Evolutionary conservation across 2,113 vertebrate genomes (phyloP), one percentile per base, ranked within the genome.

Genomic region (Pardalotus punctatus): DNA sequence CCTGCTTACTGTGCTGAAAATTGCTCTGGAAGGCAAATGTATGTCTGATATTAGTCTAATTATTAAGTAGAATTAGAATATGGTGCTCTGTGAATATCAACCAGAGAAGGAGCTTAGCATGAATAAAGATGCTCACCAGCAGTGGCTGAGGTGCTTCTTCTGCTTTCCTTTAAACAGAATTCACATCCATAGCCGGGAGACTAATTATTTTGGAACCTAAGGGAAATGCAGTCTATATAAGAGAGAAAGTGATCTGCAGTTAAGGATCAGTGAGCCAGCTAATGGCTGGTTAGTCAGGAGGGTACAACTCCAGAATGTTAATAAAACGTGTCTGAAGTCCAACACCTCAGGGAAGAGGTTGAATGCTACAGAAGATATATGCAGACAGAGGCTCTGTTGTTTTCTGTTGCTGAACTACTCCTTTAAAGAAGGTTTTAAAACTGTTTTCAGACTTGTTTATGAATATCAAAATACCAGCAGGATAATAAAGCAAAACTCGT

Each of bases 151-250:
- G 93, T 95, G 76, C 86, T 94, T 20, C 85, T 94, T 80, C 95
- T 90, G 53, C 94, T 65, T 97, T 95, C 86, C 84, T 93, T 95
- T 97, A 95, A 95, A 95, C 81, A n/a, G 95, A 96, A 97, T 97
- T 94, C 93, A 91, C 94, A 96, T 97, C 96, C 88, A 73, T 96
- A 95, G 94, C 96, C 25, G 7, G 92, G 96, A 97, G 96, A 95
- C 94, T 97, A 97, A 97, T 97, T 97, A 97, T 97, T 97, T 95
- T 90, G 92, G 88, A 97, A 97, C 97, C 94, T 96, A 95, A 94
- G 96, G 97, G 96, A 97, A 97, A 97, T 95, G 90, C 96, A 96
- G 96, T 78, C 94, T 95, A 92, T 95, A 92, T 96, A 96, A 96
- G 93, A 95, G 95, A 89, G 95, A 81, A 94, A 97, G 93, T 92